Evolutionary conservation across 2,113 vertebrate species (phyloP).

Genomic region (Parotia lawesii): DNA sequence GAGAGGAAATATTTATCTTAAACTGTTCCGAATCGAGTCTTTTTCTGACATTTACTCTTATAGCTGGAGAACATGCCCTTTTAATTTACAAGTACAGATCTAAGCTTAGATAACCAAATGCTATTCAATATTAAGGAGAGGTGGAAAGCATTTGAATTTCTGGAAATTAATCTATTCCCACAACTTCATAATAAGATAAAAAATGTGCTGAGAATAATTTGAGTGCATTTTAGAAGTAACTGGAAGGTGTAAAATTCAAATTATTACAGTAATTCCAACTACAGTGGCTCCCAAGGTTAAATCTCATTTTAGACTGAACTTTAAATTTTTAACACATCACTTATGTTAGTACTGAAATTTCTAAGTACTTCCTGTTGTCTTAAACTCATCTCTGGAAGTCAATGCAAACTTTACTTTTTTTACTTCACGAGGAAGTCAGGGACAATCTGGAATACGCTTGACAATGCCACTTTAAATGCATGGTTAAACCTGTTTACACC

Average conservation of each 20-base stretch:
- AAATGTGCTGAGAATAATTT: constrained; percentile 21
- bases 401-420: not conserved
- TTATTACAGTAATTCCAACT: not conserved
- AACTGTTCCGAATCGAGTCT: not conserved
- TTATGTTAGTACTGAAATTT: not conserved
- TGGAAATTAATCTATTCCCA: constrained; percentile 21
- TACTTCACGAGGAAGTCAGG: not conserved
- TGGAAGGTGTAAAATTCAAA: constrained; percentile 21
- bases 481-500: not conserved
- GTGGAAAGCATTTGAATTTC: constrained; percentile 4
- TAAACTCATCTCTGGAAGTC: not conserved
- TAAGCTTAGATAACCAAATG: not conserved
- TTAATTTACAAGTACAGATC: not conserved
- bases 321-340: not conserved
- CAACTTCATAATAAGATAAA: constrained; percentile 24
- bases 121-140: not conserved
- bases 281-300: not conserved
- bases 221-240: not conserved
- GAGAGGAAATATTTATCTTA: not conserved
- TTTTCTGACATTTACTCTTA: not conserved
- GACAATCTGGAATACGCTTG: not conserved
- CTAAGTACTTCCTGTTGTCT: not conserved
- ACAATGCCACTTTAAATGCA: not conserved
- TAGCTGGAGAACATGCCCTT: not conserved
- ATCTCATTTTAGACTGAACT: not conserved